Evolutionary conservation across 2,888 invertebrate genomes (phyloP), one percentile per base, ranked within the genome.

Genomic region (Elegia similella): DNA sequence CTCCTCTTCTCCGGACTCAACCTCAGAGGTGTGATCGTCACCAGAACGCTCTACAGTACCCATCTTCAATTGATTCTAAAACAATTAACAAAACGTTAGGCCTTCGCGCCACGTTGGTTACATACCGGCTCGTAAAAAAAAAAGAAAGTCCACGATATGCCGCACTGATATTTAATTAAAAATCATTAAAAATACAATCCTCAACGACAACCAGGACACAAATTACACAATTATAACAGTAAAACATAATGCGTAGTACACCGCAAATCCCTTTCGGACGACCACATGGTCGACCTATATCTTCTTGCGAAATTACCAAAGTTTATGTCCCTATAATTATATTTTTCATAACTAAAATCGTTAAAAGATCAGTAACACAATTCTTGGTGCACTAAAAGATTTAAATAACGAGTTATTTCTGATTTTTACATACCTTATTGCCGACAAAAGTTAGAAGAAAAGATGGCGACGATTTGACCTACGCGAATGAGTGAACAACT

Each of bases 1-100:
- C 66, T 93, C 93, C 57, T 95, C 94, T 62, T 94, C 95, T 42
- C 93, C 93, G 46, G 95, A 94, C 77, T 95, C 95, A 71, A 94
- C 85, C 63, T 94, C 94, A 59, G 94, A 94, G 61, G 93, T 93
- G 64, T 80, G 80, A 74, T 93, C 93, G 78, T 94, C 94, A 62
- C 93, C 93, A 72, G 93, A 92, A 68, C 93, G 93, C 76, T 95
- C 94, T 69, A 94, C 93, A 69, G 93, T 92, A 85, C 94, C 93
- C 95, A 95, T 95, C 80, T 68, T 82, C 63, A 64, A 66, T 73
- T 82, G 89, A 86, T 82, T 71, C 87, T 87, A 72, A 80, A 80
- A 75, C 75, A 65, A 69, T 30, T 58, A 65, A 61, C 55, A 61
- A 46, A 64, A 72, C 63, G 73, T 54, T 55, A 61, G 59, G 60